Conservation (phyloP, 2,113 vertebrate genomes). For the Cichladusa arquata region DNA sequence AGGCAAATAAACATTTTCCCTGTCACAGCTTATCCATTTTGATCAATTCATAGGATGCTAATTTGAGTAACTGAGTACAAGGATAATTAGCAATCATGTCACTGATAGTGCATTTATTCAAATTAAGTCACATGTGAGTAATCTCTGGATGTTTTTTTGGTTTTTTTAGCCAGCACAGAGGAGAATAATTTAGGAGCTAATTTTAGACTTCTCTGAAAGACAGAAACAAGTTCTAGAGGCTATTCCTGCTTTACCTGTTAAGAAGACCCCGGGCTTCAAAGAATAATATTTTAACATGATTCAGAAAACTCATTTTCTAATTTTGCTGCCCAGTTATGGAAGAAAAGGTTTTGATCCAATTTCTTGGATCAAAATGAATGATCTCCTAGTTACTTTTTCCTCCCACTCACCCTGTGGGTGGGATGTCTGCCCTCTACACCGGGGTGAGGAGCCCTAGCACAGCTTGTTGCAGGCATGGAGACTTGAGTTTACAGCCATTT, state of each 20-base stretch:
- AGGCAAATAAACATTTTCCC: not conserved
- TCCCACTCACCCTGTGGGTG: not conserved
- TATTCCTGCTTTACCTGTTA: not conserved
- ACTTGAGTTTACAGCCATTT: not conserved
- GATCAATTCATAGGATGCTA: not conserved
- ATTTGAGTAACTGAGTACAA: not conserved
- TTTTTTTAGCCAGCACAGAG: not conserved
- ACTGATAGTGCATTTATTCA: not conserved
- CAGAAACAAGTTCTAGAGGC: not conserved
- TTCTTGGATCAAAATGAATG: too few species aligned
- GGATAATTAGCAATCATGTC: not conserved
- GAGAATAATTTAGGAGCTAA: not conserved
- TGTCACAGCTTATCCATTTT: not conserved
- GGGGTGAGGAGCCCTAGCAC: not conserved
- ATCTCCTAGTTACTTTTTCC: not conserved
- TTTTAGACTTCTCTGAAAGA: not conserved
- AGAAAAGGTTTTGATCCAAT: not conserved
- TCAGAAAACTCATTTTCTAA: not conserved
- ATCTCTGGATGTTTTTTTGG: not conserved
- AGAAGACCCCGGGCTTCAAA: not conserved
- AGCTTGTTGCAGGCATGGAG: not conserved
- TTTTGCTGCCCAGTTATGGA: not conserved
- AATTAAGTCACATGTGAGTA: not conserved
- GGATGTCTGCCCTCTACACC: not conserved
- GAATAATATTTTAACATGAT: not conserved